Conservation (phyloP, 2,888 invertebrate genomes). For the Hirtodrosophila trivittata region DNA sequence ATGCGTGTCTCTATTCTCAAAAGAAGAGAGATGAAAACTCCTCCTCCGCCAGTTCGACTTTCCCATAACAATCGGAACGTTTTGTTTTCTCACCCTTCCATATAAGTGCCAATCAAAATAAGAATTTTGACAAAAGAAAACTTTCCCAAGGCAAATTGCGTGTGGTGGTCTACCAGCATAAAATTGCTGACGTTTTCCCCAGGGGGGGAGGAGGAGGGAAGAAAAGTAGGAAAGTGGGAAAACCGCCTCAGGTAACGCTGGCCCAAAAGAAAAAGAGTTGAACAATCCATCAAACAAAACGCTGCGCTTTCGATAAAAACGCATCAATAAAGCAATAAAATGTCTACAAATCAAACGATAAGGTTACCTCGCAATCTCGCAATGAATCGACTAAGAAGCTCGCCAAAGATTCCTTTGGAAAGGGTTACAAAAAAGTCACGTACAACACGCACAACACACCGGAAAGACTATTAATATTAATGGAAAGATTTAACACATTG, state of each 20-base stretch:
- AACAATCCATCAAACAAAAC: conserved; percentile 72
- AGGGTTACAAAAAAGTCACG: conserved; percentile 78
- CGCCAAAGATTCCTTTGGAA: conserved; percentile 60
- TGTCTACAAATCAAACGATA: conserved; percentile 79
- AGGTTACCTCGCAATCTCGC: conserved; percentile 35
- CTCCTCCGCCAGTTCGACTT: conserved; percentile 26
- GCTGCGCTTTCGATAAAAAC: conserved; percentile 71
- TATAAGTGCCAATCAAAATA: conserved; percentile 76
- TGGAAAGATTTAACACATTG: conserved; percentile 80
- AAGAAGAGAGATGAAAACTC: too few relatives aligned
- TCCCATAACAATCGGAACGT: conserved; percentile 61
- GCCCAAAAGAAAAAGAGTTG: conserved; percentile 31
- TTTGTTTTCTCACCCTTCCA: conserved; percentile 58
- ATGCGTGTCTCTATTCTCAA: too few relatives aligned
- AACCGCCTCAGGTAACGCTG: conserved; percentile 50
- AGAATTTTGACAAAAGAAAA: conserved; percentile 65
- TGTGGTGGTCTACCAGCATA: conserved; percentile 73
- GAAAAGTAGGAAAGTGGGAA: too few relatives aligned
- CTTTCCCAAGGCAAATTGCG: conserved; percentile 77
- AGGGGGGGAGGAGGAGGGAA: too few relatives aligned
- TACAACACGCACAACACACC: conserved; percentile 66
- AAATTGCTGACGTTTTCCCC: conserved; percentile 69
- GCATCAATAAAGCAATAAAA: conserved; percentile 80
- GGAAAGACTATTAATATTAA: conserved; percentile 79
- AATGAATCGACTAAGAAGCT: conserved; percentile 40